Conservation (phyloP, 2,888 invertebrate genomes). For the Orthosia cruda region DNA sequence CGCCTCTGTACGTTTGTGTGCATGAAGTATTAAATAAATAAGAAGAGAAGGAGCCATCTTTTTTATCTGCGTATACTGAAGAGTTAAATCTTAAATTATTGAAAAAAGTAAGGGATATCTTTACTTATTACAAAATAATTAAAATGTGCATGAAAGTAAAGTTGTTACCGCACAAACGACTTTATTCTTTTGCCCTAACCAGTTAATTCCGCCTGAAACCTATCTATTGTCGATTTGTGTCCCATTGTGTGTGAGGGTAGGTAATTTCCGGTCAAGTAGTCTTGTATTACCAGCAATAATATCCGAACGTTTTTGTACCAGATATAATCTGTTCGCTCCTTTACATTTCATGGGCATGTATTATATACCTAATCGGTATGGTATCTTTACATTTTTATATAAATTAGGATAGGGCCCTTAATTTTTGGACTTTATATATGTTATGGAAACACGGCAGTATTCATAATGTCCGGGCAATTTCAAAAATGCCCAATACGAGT, state of each 20-base stretch:
- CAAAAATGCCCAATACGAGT: no score
- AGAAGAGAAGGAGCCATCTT: no score
- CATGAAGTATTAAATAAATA: no score
- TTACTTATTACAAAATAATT: background rate
- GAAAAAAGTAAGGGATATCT: background rate
- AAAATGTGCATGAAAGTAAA: background rate
- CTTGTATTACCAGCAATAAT: conserved; percentile 44
- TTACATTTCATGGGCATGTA: conserved; percentile 35
- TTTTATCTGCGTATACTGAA: no score
- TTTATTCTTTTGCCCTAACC: conserved; percentile 13
- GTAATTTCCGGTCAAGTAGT: conserved; percentile 64
- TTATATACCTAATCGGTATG: conserved; percentile 4
- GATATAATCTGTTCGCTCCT: conserved; percentile 29
- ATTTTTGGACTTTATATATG: background rate
- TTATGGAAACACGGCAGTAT: background rate
- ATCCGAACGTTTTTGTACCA: conserved; percentile 34
- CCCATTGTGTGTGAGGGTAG: conserved; percentile 48
- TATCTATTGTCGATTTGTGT: conserved; percentile 46
- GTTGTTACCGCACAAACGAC: background rate
- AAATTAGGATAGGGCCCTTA: background rate
- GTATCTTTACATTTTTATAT: background rate
- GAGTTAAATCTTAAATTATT: no score
- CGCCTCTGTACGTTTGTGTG: no score
- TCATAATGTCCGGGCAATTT: no score
- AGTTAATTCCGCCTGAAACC: conserved; percentile 24